Evolutionary conservation across 2,113 vertebrate genomes (phyloP).

Genomic region (Ciconia boyciana): DNA sequence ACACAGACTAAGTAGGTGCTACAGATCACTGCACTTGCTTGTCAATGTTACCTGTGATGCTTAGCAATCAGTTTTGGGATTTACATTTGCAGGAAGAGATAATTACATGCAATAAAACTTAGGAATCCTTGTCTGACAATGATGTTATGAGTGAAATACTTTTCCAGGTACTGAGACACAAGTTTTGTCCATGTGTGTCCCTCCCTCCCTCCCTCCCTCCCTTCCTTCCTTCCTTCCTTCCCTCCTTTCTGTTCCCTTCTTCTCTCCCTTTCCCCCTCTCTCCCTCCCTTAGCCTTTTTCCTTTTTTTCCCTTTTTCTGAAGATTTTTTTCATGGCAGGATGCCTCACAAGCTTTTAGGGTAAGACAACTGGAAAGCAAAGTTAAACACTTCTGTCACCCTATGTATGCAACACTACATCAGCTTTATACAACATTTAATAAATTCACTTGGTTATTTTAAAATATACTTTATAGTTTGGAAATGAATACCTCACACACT

Average conservation of each 20-base stretch:
- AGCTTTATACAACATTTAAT: background rate
- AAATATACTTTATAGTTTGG: background rate
- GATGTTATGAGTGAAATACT: background rate
- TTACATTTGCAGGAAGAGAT: background rate
- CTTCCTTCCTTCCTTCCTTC: no score
- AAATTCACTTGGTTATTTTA: background rate
- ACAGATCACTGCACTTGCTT: slow-evolving; percentile 4
- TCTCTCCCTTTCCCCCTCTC: background rate
- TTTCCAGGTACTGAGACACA: background rate
- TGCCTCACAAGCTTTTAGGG: background rate
- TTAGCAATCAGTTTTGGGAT: background rate
- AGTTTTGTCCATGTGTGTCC: background rate
- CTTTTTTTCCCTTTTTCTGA: background rate
- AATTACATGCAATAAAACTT: background rate
- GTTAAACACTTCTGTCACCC: background rate
- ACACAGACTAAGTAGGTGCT: background rate
- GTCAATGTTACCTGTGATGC: background rate
- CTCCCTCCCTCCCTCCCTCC: background rate
- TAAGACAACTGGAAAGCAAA: background rate
- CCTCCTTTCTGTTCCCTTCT: background rate
- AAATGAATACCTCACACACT: background rate
- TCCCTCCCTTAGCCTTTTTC: background rate
- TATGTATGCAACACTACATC: background rate
- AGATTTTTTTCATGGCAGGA: background rate
- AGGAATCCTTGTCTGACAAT: background rate